phyloP scores from a whole-genome alignment of 2,113 vertebrate species.

The Cephalopholis sonnerati region DNA sequence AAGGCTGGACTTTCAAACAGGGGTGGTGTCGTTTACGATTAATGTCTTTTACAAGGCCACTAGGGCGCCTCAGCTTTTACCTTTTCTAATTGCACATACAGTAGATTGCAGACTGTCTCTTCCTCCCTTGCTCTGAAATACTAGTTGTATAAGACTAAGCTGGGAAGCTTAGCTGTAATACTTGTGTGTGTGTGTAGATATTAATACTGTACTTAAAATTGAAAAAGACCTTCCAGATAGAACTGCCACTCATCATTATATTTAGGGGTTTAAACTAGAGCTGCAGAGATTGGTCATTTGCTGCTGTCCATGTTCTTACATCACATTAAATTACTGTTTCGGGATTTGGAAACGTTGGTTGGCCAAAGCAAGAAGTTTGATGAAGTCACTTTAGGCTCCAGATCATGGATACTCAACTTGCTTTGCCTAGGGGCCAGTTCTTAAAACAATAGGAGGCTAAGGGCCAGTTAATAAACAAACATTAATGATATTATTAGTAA shows the following conservation, averaged over 20 bases:
- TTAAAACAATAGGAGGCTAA: too few relatives aligned
- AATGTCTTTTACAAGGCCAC: not conserved
- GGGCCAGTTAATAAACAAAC: too few relatives aligned
- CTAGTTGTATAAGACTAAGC: not conserved
- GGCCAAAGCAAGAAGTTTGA: too few relatives aligned
- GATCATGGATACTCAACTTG: too few relatives aligned
- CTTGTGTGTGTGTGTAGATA: not conserved
- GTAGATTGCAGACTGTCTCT: not conserved
- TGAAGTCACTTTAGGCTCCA: too few relatives aligned
- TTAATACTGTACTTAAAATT: not conserved
- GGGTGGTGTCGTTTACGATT: not conserved
- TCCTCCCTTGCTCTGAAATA: constrained; percentile 5
- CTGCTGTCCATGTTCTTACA: too few relatives aligned
- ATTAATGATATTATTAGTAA: too few relatives aligned
- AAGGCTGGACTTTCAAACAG: not conserved
- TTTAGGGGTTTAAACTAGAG: constrained; percentile 5
- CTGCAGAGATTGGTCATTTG: too few relatives aligned
- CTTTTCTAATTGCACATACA: not conserved
- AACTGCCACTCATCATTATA: constrained; percentile 25
- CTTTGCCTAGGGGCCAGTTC: too few relatives aligned
- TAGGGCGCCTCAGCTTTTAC: not conserved
- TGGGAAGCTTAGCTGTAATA: constrained; percentile 1
- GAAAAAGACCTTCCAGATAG: not conserved
- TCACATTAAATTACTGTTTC: too few relatives aligned
- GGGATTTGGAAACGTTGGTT: too few relatives aligned